Conservation (phyloP, 2,113 vertebrate genomes). For the Scytalopus superciliaris region DNA sequence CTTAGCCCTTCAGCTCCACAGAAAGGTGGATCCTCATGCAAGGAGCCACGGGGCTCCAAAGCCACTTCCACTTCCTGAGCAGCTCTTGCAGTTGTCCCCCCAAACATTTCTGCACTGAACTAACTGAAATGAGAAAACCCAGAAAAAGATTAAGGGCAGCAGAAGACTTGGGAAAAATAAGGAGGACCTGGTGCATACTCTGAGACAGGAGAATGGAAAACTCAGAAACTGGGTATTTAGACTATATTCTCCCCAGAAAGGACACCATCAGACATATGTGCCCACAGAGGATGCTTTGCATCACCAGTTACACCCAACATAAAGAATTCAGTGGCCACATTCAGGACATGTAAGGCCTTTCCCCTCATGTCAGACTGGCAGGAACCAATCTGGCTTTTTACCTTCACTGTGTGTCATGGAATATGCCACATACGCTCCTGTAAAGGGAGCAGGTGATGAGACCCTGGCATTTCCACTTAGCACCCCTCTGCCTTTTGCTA, state of each 20-base stretch:
- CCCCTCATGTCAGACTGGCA: neutral
- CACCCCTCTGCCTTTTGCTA: neutral
- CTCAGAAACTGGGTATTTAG: neutral
- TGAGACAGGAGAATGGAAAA: neutral
- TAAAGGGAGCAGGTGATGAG: neutral
- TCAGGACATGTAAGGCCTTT: neutral
- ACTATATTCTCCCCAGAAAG: neutral
- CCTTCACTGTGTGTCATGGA: neutral
- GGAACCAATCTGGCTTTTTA: neutral
- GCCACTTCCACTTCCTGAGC: neutral
- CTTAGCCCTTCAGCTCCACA: neutral
- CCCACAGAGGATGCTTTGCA: neutral
- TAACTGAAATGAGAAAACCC: neutral
- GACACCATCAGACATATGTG: neutral
- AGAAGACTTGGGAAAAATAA: neutral
- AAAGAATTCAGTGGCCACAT: neutral
- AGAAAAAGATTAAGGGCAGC: neutral
- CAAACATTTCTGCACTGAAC: neutral
- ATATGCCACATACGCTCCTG: accelerated
- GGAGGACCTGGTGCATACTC: neutral
- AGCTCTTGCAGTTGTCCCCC: neutral
- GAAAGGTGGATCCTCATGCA: neutral
- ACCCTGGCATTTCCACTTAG: neutral
- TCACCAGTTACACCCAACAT: neutral
- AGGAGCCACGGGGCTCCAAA: neutral